phyloP scores from a whole-genome alignment of 2,888 invertebrate species.

The Protophormia terraenovae region DNA sequence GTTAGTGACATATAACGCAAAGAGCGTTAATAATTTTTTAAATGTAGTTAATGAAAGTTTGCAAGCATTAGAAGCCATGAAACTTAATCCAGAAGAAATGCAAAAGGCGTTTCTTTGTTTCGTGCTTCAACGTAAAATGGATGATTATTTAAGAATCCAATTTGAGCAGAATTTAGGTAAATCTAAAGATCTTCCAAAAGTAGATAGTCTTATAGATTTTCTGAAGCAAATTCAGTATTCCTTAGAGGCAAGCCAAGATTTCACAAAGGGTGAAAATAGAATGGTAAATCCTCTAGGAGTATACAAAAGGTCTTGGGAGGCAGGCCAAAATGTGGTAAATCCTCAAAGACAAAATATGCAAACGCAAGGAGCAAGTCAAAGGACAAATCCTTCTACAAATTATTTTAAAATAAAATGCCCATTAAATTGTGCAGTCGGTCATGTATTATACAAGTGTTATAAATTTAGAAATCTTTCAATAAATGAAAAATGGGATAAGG shows the following conservation, averaged over 20 bases:
- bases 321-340: not conserved
- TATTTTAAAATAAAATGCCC: not conserved
- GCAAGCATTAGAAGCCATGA: not conserved
- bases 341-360: not conserved
- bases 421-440: not conserved
- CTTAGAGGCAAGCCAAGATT: not conserved
- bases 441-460: not conserved
- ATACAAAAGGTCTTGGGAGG: not conserved
- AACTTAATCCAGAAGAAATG: not conserved
- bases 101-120: not conserved
- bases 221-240: not conserved
- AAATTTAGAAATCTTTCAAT: not conserved
- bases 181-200: not conserved
- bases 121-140: not conserved
- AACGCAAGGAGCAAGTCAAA: not conserved
- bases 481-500: slow-evolving; percentile 10
- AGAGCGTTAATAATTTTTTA: not conserved
- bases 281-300: not conserved
- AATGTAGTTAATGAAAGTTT: not conserved
- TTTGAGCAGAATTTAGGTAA: not conserved
- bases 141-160: not conserved
- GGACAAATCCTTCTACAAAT: not conserved
- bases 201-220: not conserved
- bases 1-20: not conserved
- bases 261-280: not conserved